Percentiles rank a stretch among this genome's conserved stretches.
phyloP scores from a whole-genome alignment of 2,113 vertebrate genomes.

The Eleginops maclovinus region DNA sequence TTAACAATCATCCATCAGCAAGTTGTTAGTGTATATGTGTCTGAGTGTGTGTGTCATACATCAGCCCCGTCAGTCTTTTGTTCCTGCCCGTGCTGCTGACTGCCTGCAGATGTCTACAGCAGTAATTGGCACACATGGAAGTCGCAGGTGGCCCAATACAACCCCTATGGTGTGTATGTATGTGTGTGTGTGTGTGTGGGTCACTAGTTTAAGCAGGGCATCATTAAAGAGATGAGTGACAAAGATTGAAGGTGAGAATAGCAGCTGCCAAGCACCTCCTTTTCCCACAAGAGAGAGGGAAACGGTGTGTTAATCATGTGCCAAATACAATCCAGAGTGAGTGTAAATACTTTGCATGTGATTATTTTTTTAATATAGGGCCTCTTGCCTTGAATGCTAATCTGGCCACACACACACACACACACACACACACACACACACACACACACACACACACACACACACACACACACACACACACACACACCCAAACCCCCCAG shows the following conservation, averaged over 20 bases:
- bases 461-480: slow-evolving; percentile 31
- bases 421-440: slow-evolving; percentile 27
- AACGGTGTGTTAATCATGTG: slow-evolving; percentile 35
- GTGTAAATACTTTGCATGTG: slow-evolving; percentile 54
- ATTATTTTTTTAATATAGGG: slow-evolving; percentile 57
- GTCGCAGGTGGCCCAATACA: slow-evolving; percentile 69
- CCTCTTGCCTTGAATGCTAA: slow-evolving; percentile 54
- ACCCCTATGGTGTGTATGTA: slow-evolving; percentile 18
- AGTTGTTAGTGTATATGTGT: slow-evolving; percentile 47
- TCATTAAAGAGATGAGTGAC: slow-evolving; percentile 69
- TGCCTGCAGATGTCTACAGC: slow-evolving; percentile 67
- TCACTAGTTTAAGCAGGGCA: slow-evolving; percentile 45
- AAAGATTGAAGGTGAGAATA: slow-evolving; percentile 60
- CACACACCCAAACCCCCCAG: slow-evolving; percentile 26
- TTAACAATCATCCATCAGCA: slow-evolving; percentile 72
- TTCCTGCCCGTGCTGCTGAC: slow-evolving; percentile 30
- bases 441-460: slow-evolving; percentile 27
- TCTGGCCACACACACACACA: slow-evolving; percentile 40
- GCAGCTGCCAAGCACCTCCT: slow-evolving; percentile 42
- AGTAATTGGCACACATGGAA: slow-evolving; percentile 64
- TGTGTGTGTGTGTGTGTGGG: slow-evolving; percentile 15
- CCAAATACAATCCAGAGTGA: slow-evolving; percentile 49
- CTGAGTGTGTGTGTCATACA: slow-evolving; percentile 30
- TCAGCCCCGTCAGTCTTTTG: slow-evolving; percentile 50
- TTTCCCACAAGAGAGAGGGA: slow-evolving; percentile 17